Percentiles rank a stretch among this genome's conserved stretches.
Conservation (phyloP, 2,888 invertebrate species). For the Loripinus fragilis region DNA sequence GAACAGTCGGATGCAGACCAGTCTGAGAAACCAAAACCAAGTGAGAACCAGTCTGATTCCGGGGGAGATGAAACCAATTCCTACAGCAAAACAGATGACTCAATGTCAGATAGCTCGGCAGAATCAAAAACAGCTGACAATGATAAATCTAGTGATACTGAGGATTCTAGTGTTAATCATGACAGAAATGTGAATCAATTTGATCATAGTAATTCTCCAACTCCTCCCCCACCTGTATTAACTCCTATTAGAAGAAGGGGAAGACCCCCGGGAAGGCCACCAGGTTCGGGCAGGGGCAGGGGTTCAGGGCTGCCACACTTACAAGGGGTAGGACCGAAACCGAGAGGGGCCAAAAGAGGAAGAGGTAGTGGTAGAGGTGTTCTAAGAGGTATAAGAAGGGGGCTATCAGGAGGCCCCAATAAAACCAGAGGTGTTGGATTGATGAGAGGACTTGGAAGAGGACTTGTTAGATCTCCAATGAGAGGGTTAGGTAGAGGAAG, state of each 20-base stretch:
- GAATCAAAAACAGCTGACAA: constrained; percentile 46
- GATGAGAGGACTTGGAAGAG: constrained; percentile 48
- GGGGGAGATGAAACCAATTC: constrained; percentile 42
- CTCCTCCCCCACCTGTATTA: constrained; percentile 57
- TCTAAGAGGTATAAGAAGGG: constrained; percentile 47
- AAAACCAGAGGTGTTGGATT: constrained; percentile 34
- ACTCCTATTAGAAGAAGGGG: constrained; percentile 53
- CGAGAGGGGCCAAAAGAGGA: constrained; percentile 41
- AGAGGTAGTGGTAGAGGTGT: constrained; percentile 10
- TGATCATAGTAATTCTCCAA: constrained; percentile 57
- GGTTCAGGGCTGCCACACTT: constrained; percentile 23
- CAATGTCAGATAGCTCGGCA: constrained; percentile 52
- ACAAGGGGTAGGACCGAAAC: constrained; percentile 36
- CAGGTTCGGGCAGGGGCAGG: constrained; percentile 51
- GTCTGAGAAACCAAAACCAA: constrained; percentile 2
- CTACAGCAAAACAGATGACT: constrained; percentile 57
- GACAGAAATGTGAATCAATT: constrained; percentile 41
- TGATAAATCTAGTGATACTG: constrained; percentile 45
- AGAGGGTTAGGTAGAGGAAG: constrained; percentile 55
- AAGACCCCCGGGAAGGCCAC: constrained; percentile 50
- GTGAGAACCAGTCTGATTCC: constrained; percentile 37
- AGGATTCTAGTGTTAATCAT: constrained; percentile 39
- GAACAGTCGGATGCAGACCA: constrained; percentile 45
- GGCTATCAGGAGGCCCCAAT: constrained; percentile 38
- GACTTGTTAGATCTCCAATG: constrained; percentile 54